A percentile compares a stretch with the other conserved stretches of the same genome.
Conservation (phyloP, 2,888 invertebrate genomes). For the Napeogenes sylphis region DNA sequence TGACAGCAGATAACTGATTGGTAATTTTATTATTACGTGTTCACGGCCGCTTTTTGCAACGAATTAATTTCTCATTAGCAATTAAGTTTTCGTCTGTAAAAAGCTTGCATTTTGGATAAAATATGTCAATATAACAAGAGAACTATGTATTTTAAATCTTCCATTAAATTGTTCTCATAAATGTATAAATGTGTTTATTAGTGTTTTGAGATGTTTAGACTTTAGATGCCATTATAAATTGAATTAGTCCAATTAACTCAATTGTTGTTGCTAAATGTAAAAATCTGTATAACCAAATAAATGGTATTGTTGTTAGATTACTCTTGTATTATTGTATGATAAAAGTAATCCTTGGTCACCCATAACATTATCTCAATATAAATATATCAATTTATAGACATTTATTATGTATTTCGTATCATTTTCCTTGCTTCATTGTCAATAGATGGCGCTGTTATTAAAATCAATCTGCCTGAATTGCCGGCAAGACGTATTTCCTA, state of each 20-base stretch:
- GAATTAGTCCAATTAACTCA: slow-evolving; percentile 51
- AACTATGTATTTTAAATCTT: background rate
- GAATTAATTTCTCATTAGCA: background rate
- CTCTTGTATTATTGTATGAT: slow-evolving; percentile 43
- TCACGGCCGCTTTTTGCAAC: background rate
- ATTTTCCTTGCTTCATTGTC: background rate
- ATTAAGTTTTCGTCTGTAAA: slow-evolving; percentile 1
- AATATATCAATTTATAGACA: too few relatives aligned
- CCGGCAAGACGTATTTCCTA: too few relatives aligned
- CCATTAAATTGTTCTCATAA: slow-evolving; percentile 11
- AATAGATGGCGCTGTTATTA: slow-evolving; percentile 1
- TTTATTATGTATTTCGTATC: background rate
- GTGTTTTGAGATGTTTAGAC: slow-evolving; percentile 42
- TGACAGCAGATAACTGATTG: background rate
- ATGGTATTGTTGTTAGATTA: slow-evolving; percentile 73
- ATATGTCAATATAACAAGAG: slow-evolving; percentile 53
- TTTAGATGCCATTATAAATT: slow-evolving; percentile 59
- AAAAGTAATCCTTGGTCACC: background rate
- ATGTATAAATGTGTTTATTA: slow-evolving; percentile 34
- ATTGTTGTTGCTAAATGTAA: slow-evolving; percentile 71
- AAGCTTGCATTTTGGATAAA: slow-evolving; percentile 26
- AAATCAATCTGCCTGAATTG: background rate
- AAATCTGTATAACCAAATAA: slow-evolving; percentile 74
- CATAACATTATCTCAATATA: too few relatives aligned
- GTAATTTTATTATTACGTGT: background rate